Conservation (phyloP, 2,797 vertebrate genomes). For the Pristis pectinata region DNA sequence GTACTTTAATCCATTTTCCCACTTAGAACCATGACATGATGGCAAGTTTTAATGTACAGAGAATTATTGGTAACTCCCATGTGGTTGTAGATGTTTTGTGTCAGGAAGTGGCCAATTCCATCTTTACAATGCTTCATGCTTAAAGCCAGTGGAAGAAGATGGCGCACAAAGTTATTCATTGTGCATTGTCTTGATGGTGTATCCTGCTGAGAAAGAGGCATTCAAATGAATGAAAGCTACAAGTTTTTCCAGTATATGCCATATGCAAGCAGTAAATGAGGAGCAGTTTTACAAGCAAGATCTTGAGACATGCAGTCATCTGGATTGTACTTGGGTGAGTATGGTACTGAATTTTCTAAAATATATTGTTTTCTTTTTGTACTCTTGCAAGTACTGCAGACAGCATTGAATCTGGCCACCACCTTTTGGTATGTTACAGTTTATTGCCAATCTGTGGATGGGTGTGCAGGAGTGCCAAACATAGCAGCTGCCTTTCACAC, state of each 20-base stretch:
- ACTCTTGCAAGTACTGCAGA: neutral
- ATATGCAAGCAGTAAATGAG: neutral
- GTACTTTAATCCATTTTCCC: neutral
- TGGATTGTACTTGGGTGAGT: neutral
- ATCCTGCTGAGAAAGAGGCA: neutral
- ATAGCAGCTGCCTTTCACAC: neutral
- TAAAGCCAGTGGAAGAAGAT: neutral
- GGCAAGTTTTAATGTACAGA: neutral
- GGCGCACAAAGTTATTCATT: neutral
- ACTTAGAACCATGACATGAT: too few relatives aligned
- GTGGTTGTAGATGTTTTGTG: neutral
- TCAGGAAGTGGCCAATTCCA: neutral
- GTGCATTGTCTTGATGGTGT: neutral
- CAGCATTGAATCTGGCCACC: neutral
- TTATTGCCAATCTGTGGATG: neutral
- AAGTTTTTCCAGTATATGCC: constrained; percentile 2
- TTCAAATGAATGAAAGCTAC: neutral
- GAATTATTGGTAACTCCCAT: neutral
- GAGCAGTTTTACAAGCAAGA: neutral
- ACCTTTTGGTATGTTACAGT: neutral
- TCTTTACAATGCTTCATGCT: neutral
- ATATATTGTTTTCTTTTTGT: neutral
- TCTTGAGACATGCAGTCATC: neutral
- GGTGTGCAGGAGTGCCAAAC: neutral
- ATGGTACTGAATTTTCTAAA: neutral